Conservation (phyloP, 92 coral and sea anemone genomes). For the Umimayanthus kanabou region DNA sequence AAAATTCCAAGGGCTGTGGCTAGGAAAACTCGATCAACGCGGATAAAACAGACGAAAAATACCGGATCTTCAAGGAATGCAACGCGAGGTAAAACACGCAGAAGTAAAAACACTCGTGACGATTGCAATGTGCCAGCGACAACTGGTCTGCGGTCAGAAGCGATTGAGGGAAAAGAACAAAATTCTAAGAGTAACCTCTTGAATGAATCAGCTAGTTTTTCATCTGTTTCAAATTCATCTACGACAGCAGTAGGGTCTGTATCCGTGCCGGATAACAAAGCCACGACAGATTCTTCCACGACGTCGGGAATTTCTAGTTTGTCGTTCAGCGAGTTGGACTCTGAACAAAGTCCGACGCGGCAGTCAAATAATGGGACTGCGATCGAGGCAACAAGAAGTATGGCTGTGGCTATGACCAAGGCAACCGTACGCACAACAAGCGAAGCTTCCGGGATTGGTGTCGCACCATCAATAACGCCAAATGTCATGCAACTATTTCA, state of each 20-base stretch:
- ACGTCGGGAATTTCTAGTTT: neutral
- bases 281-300: neutral
- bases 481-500: slow-evolving; percentile 13
- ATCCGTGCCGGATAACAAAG: neutral
- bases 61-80: neutral
- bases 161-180: neutral
- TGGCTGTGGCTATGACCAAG: too few species aligned
- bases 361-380: neutral
- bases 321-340: neutral
- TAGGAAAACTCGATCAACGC: neutral
- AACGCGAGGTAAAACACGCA: slow-evolving; percentile 10
- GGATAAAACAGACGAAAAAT: neutral
- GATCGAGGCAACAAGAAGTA: neutral
- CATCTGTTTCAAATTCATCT: neutral
- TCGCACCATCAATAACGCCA: neutral
- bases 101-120: neutral
- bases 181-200: neutral
- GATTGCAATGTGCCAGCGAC: neutral
- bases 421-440: neutral
- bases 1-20: neutral
- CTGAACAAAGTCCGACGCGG: neutral
- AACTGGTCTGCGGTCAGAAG: neutral
- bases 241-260: neutral
- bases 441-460: neutral
- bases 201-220: neutral